Percentiles rank a stretch among this genome's conserved stretches.
phyloP scores from a whole-genome alignment of 2,797 vertebrate genomes.

The Pangasius mekongensis region DNA sequence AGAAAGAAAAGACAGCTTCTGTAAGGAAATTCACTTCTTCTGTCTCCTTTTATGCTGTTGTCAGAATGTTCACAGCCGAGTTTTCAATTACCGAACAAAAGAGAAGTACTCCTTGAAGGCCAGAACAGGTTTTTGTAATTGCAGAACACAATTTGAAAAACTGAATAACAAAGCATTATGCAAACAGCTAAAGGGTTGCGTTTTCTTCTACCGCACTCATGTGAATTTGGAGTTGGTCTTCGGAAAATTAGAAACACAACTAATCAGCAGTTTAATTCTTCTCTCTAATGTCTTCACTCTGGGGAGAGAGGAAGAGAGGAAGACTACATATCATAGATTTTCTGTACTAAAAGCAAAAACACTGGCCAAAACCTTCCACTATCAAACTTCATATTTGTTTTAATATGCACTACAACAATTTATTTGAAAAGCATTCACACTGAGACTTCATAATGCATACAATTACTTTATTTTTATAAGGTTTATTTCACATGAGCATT shows the following conservation, averaged over 20 bases:
- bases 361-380: background rate
- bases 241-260: conserved; percentile 43
- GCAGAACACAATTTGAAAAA: conserved; percentile 35
- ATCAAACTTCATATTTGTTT: background rate
- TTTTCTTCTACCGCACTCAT: conserved; percentile 15
- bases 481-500: background rate
- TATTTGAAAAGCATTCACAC: background rate
- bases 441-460: too few relatives aligned
- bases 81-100: conserved; percentile 48
- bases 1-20: background rate
- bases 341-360: background rate
- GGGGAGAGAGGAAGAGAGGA: background rate
- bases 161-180: conserved; percentile 31
- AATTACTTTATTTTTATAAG: background rate
- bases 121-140: conserved; percentile 30
- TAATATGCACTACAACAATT: background rate
- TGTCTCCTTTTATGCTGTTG: conserved; percentile 38
- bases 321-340: conserved; percentile 19
- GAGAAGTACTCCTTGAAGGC: conserved; percentile 35
- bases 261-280: conserved; percentile 36
- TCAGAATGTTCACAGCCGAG: conserved; percentile 32
- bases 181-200: conserved; percentile 31
- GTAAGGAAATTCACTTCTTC: conserved; percentile 22
- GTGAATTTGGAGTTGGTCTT: conserved; percentile 41
- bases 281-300: conserved; percentile 20